Percentiles rank a stretch among this genome's conserved stretches.
These are phyloP conservation scores for Laspeyria flexula DNA, from an alignment of 2,888 invertebrate species.

Conservation along the genomic window DNA sequence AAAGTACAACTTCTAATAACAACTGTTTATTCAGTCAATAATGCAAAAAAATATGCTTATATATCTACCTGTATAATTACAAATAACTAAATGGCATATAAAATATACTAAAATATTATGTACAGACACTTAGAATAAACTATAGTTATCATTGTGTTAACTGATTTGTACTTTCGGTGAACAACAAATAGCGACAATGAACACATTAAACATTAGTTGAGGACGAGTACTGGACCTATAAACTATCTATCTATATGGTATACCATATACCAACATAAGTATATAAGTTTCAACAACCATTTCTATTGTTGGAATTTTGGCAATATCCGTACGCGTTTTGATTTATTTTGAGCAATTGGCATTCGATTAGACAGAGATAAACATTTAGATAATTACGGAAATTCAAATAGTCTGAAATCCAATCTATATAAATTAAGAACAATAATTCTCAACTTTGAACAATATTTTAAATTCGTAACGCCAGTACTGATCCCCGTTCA, in stretches of 20 bases:
- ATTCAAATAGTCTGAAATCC: not conserved
- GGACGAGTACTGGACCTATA: conserved; percentile 20
- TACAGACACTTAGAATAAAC: conserved; percentile 38
- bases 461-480: not conserved
- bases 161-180: conserved; percentile 75
- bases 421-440: not conserved
- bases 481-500: conserved; percentile 25
- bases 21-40: conserved; percentile 59
- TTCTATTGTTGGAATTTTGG: not conserved
- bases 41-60: conserved; percentile 50
- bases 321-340: too few relatives aligned
- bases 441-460: not conserved
- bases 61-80: conserved; percentile 28
- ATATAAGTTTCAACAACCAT: not conserved
- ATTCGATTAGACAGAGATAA: too few relatives aligned
- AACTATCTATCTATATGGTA: not conserved
- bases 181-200: conserved; percentile 46
- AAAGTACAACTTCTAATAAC: conserved; percentile 20
- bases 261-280: not conserved
- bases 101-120: conserved; percentile 44
- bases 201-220: conserved; percentile 33
- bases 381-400: too few relatives aligned
- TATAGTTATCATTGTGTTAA: conserved; percentile 58
- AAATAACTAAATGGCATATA: conserved; percentile 51
- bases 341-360: too few relatives aligned